A percentile compares a stretch with the other conserved stretches of the same genome.
These are phyloP conservation scores for Grammomys surdaster DNA, from an alignment of 2,113 vertebrate species.

Conservation along the genomic window DNA sequence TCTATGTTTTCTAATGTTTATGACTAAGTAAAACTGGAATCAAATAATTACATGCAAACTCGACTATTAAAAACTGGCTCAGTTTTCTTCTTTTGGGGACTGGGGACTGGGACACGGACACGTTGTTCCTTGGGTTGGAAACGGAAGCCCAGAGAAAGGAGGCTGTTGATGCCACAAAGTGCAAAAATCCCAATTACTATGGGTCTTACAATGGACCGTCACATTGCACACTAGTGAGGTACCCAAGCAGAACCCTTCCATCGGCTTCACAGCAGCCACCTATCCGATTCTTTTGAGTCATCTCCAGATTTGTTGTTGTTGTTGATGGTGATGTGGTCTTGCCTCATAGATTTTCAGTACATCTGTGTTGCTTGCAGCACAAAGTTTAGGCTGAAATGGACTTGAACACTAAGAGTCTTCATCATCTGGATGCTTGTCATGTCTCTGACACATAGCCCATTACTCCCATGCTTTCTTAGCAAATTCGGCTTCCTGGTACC, in stretches of 20 bases:
- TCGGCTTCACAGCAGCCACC: not conserved
- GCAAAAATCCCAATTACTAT: not conserved
- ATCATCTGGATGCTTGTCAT: not conserved
- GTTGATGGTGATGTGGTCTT: not conserved
- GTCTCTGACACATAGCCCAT: not conserved
- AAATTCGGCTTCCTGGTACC: conserved; percentile 24
- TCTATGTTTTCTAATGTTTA: conserved; percentile 69
- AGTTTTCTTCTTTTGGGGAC: conserved; percentile 42
- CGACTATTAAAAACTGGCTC: not conserved
- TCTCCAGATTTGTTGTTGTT: not conserved
- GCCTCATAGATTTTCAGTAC: conserved; percentile 17
- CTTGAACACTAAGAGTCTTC: not conserved
- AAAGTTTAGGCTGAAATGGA: conserved; percentile 24
- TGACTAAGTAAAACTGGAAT: conserved; percentile 61
- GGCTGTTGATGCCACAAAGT: not conserved
- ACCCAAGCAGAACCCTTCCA: not conserved
- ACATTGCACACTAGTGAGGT: not conserved
- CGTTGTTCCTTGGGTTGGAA: not conserved
- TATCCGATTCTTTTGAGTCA: not conserved
- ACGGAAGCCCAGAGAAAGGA: not conserved
- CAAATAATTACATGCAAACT: conserved; percentile 55
- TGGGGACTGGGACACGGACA: not conserved
- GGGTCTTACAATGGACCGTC: not conserved
- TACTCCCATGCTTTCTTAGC: not conserved
- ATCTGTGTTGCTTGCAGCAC: not conserved